A percentile compares a stretch with the other conserved stretches of the same genome.
These are phyloP conservation scores for Oryzias woworae DNA, from an alignment of 2,113 vertebrate genomes.

Conservation along the genomic window DNA sequence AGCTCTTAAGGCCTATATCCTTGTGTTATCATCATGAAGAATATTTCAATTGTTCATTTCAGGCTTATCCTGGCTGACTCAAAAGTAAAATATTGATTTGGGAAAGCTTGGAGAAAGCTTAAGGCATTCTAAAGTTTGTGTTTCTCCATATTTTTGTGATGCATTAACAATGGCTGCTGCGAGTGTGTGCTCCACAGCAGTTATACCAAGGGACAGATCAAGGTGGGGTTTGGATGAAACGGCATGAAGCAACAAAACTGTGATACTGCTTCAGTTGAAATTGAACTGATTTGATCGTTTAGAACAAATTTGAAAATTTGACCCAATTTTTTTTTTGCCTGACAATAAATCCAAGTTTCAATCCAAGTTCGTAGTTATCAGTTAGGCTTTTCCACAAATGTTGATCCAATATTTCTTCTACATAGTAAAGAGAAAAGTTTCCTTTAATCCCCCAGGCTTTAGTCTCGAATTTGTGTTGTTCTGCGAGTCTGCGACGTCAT, in stretches of 20 bases:
- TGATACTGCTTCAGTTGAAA: constrained; percentile 41
- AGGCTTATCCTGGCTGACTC: constrained; percentile 94
- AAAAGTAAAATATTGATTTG: constrained; percentile 82
- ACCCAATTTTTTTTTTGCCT: constrained; percentile 33
- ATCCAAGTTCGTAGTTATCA: constrained; percentile 32
- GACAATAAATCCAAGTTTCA: constrained; percentile 34
- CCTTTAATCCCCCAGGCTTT: constrained; percentile 50
- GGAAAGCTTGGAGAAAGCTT: constrained; percentile 92
- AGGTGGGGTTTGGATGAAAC: constrained; percentile 90
- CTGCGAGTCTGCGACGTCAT: constrained; percentile 75
- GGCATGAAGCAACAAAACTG: constrained; percentile 46
- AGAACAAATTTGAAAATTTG: constrained; percentile 5
- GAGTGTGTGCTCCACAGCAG: constrained; percentile 96
- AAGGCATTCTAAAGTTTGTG: constrained; percentile 83
- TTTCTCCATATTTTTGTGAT: constrained; percentile 82
- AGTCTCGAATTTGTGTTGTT: constrained; percentile 61
- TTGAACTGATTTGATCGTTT: constrained; percentile 12
- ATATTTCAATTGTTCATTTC: constrained; percentile 75
- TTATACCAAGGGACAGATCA: constrained; percentile 88
- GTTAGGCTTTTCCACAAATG: constrained; percentile 33
- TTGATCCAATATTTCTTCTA: constrained; percentile 37
- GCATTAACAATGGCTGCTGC: constrained; percentile 90
- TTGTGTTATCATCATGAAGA: constrained; percentile 82
- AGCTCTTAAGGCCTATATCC: constrained; percentile 93
- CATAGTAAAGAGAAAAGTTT: constrained; percentile 52